phyloP scores from a whole-genome alignment of 2,888 invertebrate genomes.

The Tetragnatha montana region DNA sequence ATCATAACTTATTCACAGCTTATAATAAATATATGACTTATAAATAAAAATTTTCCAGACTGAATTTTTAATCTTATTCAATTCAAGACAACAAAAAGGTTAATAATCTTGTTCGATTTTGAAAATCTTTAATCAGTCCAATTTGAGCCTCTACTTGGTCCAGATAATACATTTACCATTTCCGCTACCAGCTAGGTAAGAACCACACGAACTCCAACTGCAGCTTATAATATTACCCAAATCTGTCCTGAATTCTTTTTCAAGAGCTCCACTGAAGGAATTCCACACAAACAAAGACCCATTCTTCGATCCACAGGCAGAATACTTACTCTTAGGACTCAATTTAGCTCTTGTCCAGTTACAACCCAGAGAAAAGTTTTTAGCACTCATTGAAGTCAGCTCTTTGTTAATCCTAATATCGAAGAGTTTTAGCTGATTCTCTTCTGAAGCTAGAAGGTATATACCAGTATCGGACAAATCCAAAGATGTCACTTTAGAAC shows the following conservation, averaged over 20 bases:
- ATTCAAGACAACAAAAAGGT: too few species aligned
- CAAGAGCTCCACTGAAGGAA: slow-evolving; percentile 84
- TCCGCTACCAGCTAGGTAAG: slow-evolving; percentile 53
- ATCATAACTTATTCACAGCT: too few species aligned
- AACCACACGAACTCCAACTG: slow-evolving; percentile 59
- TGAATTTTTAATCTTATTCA: too few species aligned
- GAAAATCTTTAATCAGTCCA: too few species aligned
- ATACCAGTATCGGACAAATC: slow-evolving; percentile 89
- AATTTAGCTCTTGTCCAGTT: slow-evolving; percentile 95
- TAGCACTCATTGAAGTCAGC: slow-evolving; percentile 82
- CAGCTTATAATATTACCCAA: slow-evolving; percentile 72
- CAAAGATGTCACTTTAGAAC: slow-evolving; percentile 95
- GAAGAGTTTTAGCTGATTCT: slow-evolving; percentile 94
- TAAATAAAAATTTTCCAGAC: too few species aligned
- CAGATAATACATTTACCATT: slow-evolving; percentile 59
- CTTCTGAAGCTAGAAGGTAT: slow-evolving; percentile 80
- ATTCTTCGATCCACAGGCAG: slow-evolving; percentile 93
- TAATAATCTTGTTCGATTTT: too few species aligned
- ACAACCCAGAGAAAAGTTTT: slow-evolving; percentile 95
- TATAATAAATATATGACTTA: too few species aligned
- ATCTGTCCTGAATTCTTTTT: slow-evolving; percentile 85
- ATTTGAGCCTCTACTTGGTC: slow-evolving; percentile 13
- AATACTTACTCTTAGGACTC: slow-evolving; percentile 91
- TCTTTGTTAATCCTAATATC: slow-evolving; percentile 96
- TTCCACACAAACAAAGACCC: slow-evolving; percentile 96